Evolutionary conservation across 2,113 vertebrate genomes (phyloP), one percentile per base, ranked within the genome.

Genomic region (Anhinga anhinga): DNA sequence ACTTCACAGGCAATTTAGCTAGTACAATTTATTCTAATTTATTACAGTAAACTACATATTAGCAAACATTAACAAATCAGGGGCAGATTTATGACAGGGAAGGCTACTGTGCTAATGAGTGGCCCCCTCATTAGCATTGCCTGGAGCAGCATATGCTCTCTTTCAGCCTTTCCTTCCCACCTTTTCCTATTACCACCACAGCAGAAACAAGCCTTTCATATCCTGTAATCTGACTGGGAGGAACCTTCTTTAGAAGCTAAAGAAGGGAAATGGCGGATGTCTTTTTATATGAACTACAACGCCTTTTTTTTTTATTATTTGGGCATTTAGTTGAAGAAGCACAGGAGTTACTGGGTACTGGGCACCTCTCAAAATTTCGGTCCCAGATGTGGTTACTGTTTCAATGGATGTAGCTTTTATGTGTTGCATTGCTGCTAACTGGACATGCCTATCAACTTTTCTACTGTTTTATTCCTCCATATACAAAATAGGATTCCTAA

Each of bases 51-150:
- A 95, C 81, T 91, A 85, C 62, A 45, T 91, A 87, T 85, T 95
- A 97, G 94, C 50, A 85, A 96, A 82, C 73, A 72, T 95, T 95
- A 93, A 97, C 74, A 94, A 92, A 85, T 91, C 62, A 91, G 92
- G 74, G 81, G 71, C 79, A 96, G 92, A 96, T 95, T 97, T 94
- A 88, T 80, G 90, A 77, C 58, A 65, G 49, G 67, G 78, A 95
- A 96, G 85, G 87, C 82, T 92, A 86, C 84, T 72, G 90, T 93
- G 85, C 78, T 95, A 92, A 95, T 94, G 92, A 96, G 86, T 65
- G 71, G 45, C 25, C 70, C 40, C 36, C 53, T 85, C 81, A 79
- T 91, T 90, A 97, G 58, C 87, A 93, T 77, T 86, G 92, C 95
- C 87, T 90, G 87, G 58, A 73, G 92, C 91, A 93, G 40, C 78